Evolutionary conservation across 2,113 vertebrate species (phyloP), one percentile per base, ranked within the genome.

Genomic region (Camelus bactrianus): DNA sequence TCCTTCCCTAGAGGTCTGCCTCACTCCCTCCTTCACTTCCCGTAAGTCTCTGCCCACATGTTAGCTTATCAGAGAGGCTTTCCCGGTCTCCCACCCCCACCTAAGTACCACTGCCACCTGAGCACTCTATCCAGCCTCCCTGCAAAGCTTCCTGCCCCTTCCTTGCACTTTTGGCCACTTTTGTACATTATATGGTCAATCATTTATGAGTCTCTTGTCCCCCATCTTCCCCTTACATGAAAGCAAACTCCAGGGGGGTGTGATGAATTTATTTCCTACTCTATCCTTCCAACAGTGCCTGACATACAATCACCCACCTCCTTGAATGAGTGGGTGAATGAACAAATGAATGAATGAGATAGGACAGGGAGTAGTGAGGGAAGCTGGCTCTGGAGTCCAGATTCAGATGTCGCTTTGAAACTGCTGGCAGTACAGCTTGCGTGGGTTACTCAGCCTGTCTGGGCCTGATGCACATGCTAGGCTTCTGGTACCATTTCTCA

Each of bases 391-490:
- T 26, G n/a, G 62, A 46, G 58, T 48, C 58, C 79, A 56, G 19
- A 32, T 28, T 86, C 60, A 67, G 15, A 17, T 28, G 8, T 48
- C 38, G 48, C 92, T 32, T 54, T 20, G 89, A 64, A 60, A 60
- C 30, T 32, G 72, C 42, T 11, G 50, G 48, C 1, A 1, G n/a
- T 19, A 6, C 35, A 7, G 8, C 48, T 42, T 3, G 46, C 5
- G 0, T 1, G 19, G 6, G 30, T 11, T 14, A 24, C 81, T 19
- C 6, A 6, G 32, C 32, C 65, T 24, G 13, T 30, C 42, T 19
- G 35, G 1, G 54, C 28, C 77, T 42, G 3, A 0, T 30, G 35
- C 50, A 0, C 0, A 2, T 32, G 0, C 14, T 1, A 35, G 6
- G 6, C 42, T n/a, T 8, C 4, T 0, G 17, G 8, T 26, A 30